phyloP scores from a whole-genome alignment of 2,113 vertebrate species.

The Indicator maculatus region DNA sequence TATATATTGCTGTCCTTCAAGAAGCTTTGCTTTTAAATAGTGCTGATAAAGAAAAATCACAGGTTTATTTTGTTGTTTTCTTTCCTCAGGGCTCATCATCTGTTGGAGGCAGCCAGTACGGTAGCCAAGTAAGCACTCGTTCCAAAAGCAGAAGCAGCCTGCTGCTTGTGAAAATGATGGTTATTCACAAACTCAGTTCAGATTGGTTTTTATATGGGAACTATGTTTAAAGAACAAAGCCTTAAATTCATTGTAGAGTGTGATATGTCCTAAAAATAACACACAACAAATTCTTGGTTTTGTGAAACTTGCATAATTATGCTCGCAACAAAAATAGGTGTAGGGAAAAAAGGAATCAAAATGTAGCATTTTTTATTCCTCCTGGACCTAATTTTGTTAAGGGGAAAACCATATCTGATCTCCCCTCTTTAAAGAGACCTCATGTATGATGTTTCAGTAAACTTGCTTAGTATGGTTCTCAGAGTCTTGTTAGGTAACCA shows the following conservation, averaged over 20 bases:
- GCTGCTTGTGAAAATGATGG: neutral
- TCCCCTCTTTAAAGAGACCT: neutral
- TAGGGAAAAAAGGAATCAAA: neutral
- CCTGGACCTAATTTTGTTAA: neutral
- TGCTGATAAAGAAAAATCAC: neutral
- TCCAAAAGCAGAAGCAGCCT: neutral
- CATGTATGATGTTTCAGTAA: neutral
- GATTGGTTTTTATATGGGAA: neutral
- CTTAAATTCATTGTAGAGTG: neutral
- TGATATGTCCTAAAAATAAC: neutral
- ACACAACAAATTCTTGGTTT: neutral
- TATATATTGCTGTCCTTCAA: neutral
- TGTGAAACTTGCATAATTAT: neutral
- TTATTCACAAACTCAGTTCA: neutral
- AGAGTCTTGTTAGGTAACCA: neutral
- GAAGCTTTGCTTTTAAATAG: neutral
- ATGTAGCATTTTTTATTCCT: neutral
- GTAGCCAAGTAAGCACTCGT: conserved; percentile 12
- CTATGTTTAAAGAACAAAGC: neutral
- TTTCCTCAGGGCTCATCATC: conserved; percentile 7
- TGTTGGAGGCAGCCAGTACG: conserved; percentile 36
- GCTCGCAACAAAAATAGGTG: neutral
- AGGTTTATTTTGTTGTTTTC: neutral
- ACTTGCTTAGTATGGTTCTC: neutral
- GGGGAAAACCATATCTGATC: neutral